Percentiles rank a stretch among this genome's conserved stretches.
Evolutionary conservation across 92 coral and sea anemone genomes (phyloP).

Genomic region (Metridium senile): DNA sequence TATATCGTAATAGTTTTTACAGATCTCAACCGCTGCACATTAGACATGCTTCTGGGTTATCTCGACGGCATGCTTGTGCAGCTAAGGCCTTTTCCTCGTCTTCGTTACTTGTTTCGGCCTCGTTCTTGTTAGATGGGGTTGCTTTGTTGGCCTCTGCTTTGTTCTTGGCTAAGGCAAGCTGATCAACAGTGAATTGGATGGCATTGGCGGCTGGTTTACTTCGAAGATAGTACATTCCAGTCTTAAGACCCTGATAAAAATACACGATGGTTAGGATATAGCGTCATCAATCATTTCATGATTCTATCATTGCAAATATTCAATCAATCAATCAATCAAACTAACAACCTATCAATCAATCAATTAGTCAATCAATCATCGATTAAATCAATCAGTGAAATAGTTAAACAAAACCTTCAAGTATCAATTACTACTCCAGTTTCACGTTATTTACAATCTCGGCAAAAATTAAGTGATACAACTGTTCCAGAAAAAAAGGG

Average conservation of each 20-base stretch:
- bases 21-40: constrained; percentile 91
- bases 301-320: neutral
- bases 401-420: too few species aligned
- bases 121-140: constrained; percentile 42
- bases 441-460: too few species aligned
- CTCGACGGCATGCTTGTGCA: constrained; percentile 65
- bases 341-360: too few species aligned
- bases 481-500: too few species aligned
- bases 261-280: too few species aligned
- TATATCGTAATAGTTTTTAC: too few species aligned
- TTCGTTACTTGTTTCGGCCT: constrained; percentile 22
- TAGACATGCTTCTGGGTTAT: constrained; percentile 81
- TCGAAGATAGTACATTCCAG: constrained; percentile 98
- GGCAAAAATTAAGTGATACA: too few species aligned
- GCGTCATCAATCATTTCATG: neutral
- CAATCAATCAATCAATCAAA: too few species aligned
- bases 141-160: neutral
- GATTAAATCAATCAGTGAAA: too few species aligned
- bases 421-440: too few species aligned
- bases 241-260: constrained; percentile 83
- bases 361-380: too few species aligned
- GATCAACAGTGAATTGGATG: constrained; percentile 96
- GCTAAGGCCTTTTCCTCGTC: constrained; percentile 65
- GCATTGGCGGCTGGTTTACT: constrained; percentile 95
- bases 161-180: constrained; percentile 64